These are phyloP conservation scores for Cisticola juncidis DNA, from an alignment of 2,113 vertebrate species.

Conservation along the genomic window DNA sequence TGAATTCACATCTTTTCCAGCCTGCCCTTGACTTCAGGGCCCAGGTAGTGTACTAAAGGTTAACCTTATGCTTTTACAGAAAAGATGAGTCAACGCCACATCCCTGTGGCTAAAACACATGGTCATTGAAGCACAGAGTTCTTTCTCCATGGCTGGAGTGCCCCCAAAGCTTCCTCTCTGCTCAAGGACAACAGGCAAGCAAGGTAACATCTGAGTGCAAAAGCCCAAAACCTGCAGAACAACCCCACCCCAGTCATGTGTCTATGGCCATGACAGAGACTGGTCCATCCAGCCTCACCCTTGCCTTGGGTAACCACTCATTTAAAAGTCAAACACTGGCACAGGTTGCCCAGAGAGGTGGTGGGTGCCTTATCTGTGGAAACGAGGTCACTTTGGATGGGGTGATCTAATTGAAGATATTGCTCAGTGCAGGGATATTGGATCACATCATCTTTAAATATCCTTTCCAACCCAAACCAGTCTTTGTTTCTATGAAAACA, in stretches of 20 bases:
- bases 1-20: not conserved
- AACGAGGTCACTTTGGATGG: not conserved
- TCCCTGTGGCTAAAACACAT: rapidly evolving
- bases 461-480: not conserved
- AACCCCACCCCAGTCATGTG: rapidly evolving
- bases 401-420: not conserved
- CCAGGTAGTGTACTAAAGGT: not conserved
- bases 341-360: not conserved
- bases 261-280: not conserved
- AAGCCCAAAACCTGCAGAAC: not conserved
- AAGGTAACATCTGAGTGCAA: not conserved
- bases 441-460: not conserved
- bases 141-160: not conserved
- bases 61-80: not conserved
- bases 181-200: not conserved
- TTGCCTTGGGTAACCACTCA: not conserved
- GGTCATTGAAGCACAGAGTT: not conserved
- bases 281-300: not conserved
- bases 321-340: not conserved
- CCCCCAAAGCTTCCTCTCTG: not conserved
- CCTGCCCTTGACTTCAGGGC: not conserved
- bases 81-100: not conserved
- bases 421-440: not conserved
- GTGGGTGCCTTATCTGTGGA: not conserved
- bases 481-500: not conserved